Evolutionary conservation across 2,113 vertebrate genomes (phyloP).

Genomic region (Orientallactaga bullata): DNA sequence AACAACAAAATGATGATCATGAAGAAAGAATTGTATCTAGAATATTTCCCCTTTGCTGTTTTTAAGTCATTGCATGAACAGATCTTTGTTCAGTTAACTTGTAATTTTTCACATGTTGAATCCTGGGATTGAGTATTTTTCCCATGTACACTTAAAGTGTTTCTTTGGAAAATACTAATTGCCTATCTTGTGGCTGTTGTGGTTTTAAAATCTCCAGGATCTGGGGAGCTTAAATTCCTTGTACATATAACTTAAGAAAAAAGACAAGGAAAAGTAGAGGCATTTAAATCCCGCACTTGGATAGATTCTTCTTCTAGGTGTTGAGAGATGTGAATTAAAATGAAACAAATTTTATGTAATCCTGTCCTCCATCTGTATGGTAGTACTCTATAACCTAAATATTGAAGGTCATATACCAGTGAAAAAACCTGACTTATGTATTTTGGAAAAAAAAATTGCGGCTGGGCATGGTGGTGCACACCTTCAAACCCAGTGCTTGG

Average conservation of each 20-base stretch:
- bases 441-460: conserved; percentile 10
- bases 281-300: conserved; percentile 75
- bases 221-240: conserved; percentile 74
- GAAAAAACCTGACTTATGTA: conserved; percentile 43
- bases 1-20: background rate
- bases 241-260: conserved; percentile 70
- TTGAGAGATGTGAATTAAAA: conserved; percentile 79
- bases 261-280: conserved; percentile 74
- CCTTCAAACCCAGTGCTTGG: too few relatives aligned
- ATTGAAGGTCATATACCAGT: conserved; percentile 21
- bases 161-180: conserved; percentile 66
- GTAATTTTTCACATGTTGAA: conserved; percentile 61
- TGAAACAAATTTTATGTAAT: conserved; percentile 59
- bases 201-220: conserved; percentile 80
- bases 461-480: too few relatives aligned
- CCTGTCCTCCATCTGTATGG: conserved; percentile 62
- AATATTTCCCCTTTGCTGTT: conserved; percentile 26
- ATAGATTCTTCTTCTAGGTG: conserved; percentile 70
- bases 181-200: conserved; percentile 71
- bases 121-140: conserved; percentile 65
- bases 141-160: conserved; percentile 64
- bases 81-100: conserved; percentile 66
- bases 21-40: background rate
- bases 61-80: conserved; percentile 31
- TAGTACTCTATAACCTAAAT: conserved; percentile 55